Evolutionary conservation across 2,888 invertebrate species (phyloP).

Genomic region (Drosophila subquinaria): DNA sequence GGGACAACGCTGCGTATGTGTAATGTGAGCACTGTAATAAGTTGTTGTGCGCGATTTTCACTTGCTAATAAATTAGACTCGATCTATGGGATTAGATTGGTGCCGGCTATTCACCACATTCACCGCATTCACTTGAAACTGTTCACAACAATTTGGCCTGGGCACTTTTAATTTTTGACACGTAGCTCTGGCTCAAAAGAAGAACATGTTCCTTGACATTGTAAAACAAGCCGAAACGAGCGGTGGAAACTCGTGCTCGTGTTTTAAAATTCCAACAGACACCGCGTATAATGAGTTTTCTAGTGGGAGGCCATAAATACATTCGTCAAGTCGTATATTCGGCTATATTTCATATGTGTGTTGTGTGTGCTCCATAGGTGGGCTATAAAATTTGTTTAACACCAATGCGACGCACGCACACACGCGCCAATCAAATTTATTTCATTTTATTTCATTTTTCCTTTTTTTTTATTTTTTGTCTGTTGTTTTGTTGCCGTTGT

Average conservation of each 20-base stretch:
- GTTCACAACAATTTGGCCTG: background rate
- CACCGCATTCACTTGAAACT: conserved; percentile 9
- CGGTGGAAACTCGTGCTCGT: conserved; percentile 38
- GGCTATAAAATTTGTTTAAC: conserved; percentile 77
- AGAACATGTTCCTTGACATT: conserved; percentile 70
- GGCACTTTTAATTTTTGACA: conserved; percentile 75
- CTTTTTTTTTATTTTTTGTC: conserved; percentile 13
- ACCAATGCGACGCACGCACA: conserved; percentile 48
- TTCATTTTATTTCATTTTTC: conserved; percentile 50
- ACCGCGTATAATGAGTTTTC: conserved; percentile 70
- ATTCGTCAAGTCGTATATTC: conserved; percentile 36
- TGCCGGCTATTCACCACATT: conserved; percentile 2
- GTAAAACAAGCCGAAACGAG: conserved; percentile 39
- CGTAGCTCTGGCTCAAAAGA: conserved; percentile 46
- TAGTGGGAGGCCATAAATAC: conserved; percentile 62
- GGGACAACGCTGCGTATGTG: conserved; percentile 46
- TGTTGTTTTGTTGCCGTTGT: conserved; percentile 23
- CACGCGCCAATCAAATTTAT: conserved; percentile 73
- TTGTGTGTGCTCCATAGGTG: conserved; percentile 55
- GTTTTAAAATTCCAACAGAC: conserved; percentile 70
- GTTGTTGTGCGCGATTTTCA: conserved; percentile 34
- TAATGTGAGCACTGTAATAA: conserved; percentile 26
- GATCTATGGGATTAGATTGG: conserved; percentile 54
- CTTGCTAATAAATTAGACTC: conserved; percentile 57
- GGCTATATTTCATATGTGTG: conserved; percentile 9